phyloP scores from a whole-genome alignment of 2,888 invertebrate genomes.

The Lamellibrachia satsuma region DNA sequence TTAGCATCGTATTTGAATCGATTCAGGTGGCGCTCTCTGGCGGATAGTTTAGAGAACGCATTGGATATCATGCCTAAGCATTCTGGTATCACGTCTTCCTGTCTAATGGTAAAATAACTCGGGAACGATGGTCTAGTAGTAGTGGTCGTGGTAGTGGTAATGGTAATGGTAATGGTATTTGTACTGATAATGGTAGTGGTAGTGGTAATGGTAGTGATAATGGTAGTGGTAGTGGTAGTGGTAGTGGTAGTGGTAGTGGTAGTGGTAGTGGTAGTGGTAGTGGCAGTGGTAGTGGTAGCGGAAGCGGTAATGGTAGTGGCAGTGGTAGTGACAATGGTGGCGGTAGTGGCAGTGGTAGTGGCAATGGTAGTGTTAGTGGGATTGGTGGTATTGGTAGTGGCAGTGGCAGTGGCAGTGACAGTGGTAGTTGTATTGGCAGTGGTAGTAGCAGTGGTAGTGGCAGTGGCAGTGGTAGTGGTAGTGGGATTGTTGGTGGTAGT shows the following conservation, averaged over 20 bases:
- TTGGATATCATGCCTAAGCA: no score
- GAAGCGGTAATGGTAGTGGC: neutral
- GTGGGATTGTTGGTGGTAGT: neutral
- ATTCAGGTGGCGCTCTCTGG: no score
- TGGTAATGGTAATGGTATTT: neutral
- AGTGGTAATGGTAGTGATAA: neutral
- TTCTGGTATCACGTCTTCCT: no score
- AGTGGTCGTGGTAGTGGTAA: constrained; percentile 18
- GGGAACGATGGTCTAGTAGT: neutral
- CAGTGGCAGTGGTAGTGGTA: neutral
- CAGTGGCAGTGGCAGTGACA: neutral
- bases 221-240: neutral
- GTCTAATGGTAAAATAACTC: no score
- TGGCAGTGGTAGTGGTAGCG: neutral
- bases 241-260: constrained; percentile 14
- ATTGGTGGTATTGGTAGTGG: neutral
- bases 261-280: neutral
- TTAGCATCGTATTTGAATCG: no score
- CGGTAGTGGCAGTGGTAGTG: constrained; percentile 13
- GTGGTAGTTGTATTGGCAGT: neutral
- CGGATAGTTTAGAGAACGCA: no score
- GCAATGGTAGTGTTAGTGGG: neutral
- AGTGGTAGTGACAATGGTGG: neutral
- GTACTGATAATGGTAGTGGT: neutral
- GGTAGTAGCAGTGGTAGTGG: neutral